A percentile compares a stretch with the other conserved stretches of the same genome.
phyloP scores from a whole-genome alignment of 2,797 vertebrate species.

The Sarcoramphus papa region DNA sequence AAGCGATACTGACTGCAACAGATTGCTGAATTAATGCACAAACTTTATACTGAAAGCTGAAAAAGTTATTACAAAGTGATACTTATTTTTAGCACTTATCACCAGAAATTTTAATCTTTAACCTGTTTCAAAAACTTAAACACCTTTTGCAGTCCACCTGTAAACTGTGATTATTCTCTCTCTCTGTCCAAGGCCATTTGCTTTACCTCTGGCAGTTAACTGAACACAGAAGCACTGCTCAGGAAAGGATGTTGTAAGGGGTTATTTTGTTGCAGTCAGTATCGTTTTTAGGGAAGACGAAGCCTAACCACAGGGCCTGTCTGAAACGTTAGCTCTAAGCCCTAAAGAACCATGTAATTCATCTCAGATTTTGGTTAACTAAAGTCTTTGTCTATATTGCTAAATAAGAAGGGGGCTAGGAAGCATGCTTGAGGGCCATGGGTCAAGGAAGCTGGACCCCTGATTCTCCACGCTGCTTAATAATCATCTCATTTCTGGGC shows the following conservation, averaged over 20 bases:
- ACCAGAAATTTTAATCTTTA: neutral
- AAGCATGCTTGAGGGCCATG: accelerated
- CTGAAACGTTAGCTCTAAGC: neutral
- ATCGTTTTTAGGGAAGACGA: neutral
- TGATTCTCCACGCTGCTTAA: neutral
- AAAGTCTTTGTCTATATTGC: neutral
- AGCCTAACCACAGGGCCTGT: too few species aligned
- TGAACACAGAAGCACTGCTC: neutral
- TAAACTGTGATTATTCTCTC: neutral
- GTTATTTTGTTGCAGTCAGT: neutral
- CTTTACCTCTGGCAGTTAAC: neutral
- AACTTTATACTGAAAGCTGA: neutral
- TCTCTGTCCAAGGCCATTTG: neutral
- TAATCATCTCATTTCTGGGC: neutral
- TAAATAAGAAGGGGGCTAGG: neutral
- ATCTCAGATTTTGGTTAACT: neutral
- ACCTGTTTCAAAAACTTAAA: neutral
- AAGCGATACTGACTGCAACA: too few species aligned
- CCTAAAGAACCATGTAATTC: neutral
- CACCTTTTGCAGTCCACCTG: neutral
- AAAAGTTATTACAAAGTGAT: neutral
- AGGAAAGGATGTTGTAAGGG: neutral
- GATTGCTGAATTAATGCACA: neutral
- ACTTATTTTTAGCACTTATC: neutral
- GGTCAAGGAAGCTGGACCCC: neutral